These are phyloP conservation scores for Leptosomus discolor DNA, from an alignment of 2,113 vertebrate species.

Conservation along the genomic window DNA sequence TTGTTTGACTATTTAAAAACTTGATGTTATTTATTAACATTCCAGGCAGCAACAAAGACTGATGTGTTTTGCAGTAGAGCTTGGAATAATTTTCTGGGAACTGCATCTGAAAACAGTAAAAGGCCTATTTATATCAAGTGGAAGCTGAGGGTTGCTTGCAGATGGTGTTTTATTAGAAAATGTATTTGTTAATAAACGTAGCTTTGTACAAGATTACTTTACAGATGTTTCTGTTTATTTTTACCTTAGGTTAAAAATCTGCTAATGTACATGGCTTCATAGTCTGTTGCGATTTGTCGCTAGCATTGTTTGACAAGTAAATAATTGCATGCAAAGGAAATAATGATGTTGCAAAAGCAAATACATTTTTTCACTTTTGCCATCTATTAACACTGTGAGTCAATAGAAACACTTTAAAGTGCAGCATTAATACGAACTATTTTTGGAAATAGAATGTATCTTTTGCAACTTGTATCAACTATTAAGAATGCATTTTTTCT, in stretches of 20 bases:
- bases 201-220: conserved; percentile 68
- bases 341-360: conserved; percentile 51
- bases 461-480: neutral
- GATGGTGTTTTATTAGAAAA: conserved; percentile 78
- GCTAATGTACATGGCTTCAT: conserved; percentile 47
- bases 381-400: neutral
- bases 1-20: conserved; percentile 70
- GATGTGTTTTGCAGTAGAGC: conserved; percentile 71
- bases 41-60: conserved; percentile 65
- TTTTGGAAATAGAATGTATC: neutral
- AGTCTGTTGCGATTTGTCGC: conserved; percentile 60
- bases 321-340: conserved; percentile 62
- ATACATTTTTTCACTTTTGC: neutral
- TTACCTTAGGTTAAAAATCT: conserved; percentile 75
- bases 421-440: neutral
- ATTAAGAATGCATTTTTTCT: neutral
- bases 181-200: conserved; percentile 75
- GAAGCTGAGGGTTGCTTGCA: conserved; percentile 72
- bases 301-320: conserved; percentile 65
- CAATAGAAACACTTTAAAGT: conserved; percentile 7
- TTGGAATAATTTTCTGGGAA: conserved; percentile 75
- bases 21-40: conserved; percentile 73
- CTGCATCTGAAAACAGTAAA: conserved; percentile 72
- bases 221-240: conserved; percentile 77
- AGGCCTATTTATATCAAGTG: conserved; percentile 72